Base-by-base conservation (phyloP, 2,888 invertebrate genomes). In the Endomychus coccineus region DNA sequence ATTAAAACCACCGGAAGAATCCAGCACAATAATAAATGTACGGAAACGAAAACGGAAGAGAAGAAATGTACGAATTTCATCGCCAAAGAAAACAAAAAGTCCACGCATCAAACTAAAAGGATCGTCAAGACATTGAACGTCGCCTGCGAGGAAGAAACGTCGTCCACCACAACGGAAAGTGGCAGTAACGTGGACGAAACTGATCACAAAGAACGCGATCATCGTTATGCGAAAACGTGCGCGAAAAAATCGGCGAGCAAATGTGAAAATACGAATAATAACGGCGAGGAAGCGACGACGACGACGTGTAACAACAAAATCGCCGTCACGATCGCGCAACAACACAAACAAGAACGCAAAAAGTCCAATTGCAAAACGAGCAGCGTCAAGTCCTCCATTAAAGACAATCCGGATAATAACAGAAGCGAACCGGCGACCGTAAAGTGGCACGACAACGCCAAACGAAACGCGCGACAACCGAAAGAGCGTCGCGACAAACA, bases 141-240 rank as follows among this genome's bases (percentile, higher is more conserved):
- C 66, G 21, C n/a, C 45, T 70, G 69, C 24, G 77, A 78, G 54
- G 80, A 80, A 54, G 81, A 82, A 51, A 75, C 77, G 2, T 80
- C 79, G 5, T 81, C 81, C 1, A 79, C 78, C 2, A 80, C 79
- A 4, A 80, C 80, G 2, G 80, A 80, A 54, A 78, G 78, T 48
- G 80, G 79, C 27, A 79, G 78, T 29, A 70, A 72, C 48, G 73
- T 75, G 36, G 79, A 79, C 39, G 75, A 77, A 42, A 58, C 62
- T 19, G 60, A 66, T 34, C 32, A 12, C n/a, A 67, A 67, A 56
- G 28, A 49, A 43, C 29, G 27, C 17, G 45, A 55, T 30, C 45
- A 46, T 27, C 54, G 54, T 42, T 48, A 43, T 35, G 36, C 44
- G 30, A 42, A 51, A 49, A 30, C 30, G 37, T 45, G 49, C 43